Conservation (phyloP, 2,888 invertebrate species). For the Mylabris sibirica region DNA sequence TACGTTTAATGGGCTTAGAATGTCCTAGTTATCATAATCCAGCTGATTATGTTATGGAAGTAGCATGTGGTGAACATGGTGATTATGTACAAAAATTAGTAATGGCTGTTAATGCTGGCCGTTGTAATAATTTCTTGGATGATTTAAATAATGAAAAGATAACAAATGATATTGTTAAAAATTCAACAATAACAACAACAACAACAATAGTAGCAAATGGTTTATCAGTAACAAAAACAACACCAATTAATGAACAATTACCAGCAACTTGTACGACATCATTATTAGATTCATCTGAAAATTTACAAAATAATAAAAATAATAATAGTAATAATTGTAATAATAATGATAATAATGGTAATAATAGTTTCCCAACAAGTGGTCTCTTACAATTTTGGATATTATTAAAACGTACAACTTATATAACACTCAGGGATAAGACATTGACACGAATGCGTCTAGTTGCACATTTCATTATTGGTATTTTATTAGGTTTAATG, state of each 20-base stretch:
- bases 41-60: slow-evolving; percentile 90
- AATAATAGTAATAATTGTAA: slow-evolving; percentile 25
- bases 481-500: slow-evolving; percentile 95
- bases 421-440: slow-evolving; percentile 83
- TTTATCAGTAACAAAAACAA: slow-evolving; percentile 50
- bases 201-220: slow-evolving; percentile 54
- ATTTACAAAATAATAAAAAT: slow-evolving; percentile 65
- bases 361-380: slow-evolving; percentile 81
- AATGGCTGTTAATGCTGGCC: slow-evolving; percentile 82
- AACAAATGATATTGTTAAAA: slow-evolving; percentile 72
- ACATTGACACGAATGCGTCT: slow-evolving; percentile 90
- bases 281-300: slow-evolving; percentile 58
- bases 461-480: slow-evolving; percentile 89
- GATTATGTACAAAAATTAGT: slow-evolving; percentile 86
- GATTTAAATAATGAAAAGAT: slow-evolving; percentile 73
- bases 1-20: slow-evolving; percentile 81
- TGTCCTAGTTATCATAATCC: slow-evolving; percentile 98
- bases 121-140: slow-evolving; percentile 69
- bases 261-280: slow-evolving; percentile 65
- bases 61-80: slow-evolving; percentile 96
- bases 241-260: slow-evolving; percentile 48
- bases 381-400: slow-evolving; percentile 88
- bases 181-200: slow-evolving; percentile 59
- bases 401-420: slow-evolving; percentile 82
- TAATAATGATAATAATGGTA: slow-evolving; percentile 53